phyloP scores from a whole-genome alignment of 2,888 invertebrate species.

The Hirtodrosophila duncani region DNA sequence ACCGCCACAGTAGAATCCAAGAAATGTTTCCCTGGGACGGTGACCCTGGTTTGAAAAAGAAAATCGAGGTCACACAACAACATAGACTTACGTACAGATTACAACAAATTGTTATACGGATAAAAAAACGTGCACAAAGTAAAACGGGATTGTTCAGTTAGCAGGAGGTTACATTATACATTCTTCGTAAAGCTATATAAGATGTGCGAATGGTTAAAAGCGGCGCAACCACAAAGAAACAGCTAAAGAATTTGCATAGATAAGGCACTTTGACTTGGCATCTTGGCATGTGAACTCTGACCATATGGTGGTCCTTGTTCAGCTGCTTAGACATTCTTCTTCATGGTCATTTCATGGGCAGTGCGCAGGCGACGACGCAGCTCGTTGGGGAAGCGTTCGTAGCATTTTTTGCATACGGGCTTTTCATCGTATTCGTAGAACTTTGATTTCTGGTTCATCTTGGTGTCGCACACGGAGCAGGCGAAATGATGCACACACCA shows the following conservation, averaged over 20 bases:
- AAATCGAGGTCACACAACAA: too few relatives aligned
- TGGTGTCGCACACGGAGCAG: constrained; percentile 97
- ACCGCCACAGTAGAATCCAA: too few relatives aligned
- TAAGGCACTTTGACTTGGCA: constrained; percentile 48
- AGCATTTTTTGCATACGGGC: constrained; percentile 99
- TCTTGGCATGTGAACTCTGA: background rate
- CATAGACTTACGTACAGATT: too few relatives aligned
- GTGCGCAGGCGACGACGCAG: constrained; percentile 93
- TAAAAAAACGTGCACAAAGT: constrained; percentile 22
- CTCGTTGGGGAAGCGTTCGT: constrained; percentile 97
- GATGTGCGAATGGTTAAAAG: too few relatives aligned
- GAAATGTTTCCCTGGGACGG: too few relatives aligned
- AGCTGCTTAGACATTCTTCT: constrained; percentile 78
- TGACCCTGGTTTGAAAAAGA: too few relatives aligned
- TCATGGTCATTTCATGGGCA: constrained; percentile 89
- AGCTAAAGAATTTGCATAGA: too few relatives aligned
- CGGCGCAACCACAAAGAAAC: too few relatives aligned
- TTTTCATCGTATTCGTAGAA: constrained; percentile 99
- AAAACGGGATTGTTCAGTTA: constrained; percentile 7
- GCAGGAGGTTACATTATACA: background rate
- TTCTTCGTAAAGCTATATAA: too few relatives aligned
- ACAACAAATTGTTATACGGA: constrained; percentile 38
- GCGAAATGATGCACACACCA: constrained; percentile 99
- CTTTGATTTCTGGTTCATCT: constrained; percentile 97
- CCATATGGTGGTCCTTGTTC: too few relatives aligned